Evolutionary conservation across 2,888 invertebrate species (phyloP).

Genomic region (Crematogaster levior): DNA sequence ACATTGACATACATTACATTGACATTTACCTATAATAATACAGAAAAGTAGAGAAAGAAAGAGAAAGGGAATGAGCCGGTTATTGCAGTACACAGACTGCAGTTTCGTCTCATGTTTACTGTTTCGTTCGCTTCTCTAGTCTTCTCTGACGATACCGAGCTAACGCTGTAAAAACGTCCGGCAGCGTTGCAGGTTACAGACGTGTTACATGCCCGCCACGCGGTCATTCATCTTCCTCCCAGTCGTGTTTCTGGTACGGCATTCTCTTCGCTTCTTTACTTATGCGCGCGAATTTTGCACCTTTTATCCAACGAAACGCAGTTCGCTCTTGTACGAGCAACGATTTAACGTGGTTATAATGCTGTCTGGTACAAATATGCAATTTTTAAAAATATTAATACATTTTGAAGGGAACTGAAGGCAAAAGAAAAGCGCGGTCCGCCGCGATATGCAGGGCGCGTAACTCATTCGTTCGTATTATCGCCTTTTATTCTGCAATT

Average conservation of each 20-base stretch:
- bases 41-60: neutral
- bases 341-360: conserved; percentile 24
- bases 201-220: conserved; percentile 50
- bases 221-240: conserved; percentile 61
- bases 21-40: too few species aligned
- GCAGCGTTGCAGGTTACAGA: conserved; percentile 58
- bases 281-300: conserved; percentile 51
- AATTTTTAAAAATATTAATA: conserved; percentile 27
- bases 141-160: conserved; percentile 20
- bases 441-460: neutral
- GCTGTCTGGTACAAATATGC: neutral
- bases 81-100: conserved; percentile 19
- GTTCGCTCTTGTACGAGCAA: neutral
- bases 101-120: conserved; percentile 24
- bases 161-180: conserved; percentile 65
- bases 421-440: neutral
- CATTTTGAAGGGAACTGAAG: neutral
- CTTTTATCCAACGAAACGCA: conserved; percentile 37
- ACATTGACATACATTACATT: conserved; percentile 3
- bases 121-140: conserved; percentile 13
- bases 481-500: conserved; percentile 59
- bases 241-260: conserved; percentile 30
- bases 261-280: conserved; percentile 53
- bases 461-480: conserved; percentile 48
- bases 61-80: neutral